Conservation (phyloP, 2,113 vertebrate genomes). For the Corythaixoides concolor region DNA sequence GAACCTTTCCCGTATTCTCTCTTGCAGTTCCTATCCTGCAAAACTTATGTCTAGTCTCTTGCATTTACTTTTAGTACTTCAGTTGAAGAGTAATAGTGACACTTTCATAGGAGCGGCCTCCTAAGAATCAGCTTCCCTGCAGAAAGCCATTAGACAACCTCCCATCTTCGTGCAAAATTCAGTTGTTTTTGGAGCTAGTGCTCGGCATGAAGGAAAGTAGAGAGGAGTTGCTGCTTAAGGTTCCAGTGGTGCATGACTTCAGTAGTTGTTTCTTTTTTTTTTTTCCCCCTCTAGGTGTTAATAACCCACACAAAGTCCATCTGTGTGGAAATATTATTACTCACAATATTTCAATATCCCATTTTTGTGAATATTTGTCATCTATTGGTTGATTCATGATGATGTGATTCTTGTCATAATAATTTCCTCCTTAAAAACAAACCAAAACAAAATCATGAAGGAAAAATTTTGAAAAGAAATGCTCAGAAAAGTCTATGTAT, state of each 20-base stretch:
- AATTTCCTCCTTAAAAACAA: constrained; percentile 74
- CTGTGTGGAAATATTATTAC: not conserved
- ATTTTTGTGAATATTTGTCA: constrained; percentile 74
- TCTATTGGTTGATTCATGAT: constrained; percentile 70
- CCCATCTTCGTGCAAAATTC: not conserved
- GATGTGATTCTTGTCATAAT: constrained; percentile 78
- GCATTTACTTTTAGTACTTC: not conserved
- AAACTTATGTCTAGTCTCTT: not conserved
- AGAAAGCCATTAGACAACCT: not conserved
- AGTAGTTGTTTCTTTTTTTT: not conserved
- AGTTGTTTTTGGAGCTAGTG: not conserved
- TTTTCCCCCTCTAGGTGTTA: not conserved
- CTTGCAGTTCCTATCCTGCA: not conserved
- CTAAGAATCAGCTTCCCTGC: not conserved
- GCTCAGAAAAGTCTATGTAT: not conserved
- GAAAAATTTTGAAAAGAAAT: not conserved
- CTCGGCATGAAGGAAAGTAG: not conserved
- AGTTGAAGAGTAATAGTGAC: not conserved
- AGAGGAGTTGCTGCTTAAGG: not conserved
- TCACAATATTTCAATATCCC: constrained; percentile 82
- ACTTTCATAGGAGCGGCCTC: not conserved
- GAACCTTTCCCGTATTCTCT: not conserved
- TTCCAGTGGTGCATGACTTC: constrained; percentile 47
- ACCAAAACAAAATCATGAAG: not conserved
- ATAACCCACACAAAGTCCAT: not conserved